Evolutionary conservation across 1,140 invertebrate genomes (phyloP), one percentile per base, ranked within the genome.

Genomic region (Rhizoglyphus robini): DNA sequence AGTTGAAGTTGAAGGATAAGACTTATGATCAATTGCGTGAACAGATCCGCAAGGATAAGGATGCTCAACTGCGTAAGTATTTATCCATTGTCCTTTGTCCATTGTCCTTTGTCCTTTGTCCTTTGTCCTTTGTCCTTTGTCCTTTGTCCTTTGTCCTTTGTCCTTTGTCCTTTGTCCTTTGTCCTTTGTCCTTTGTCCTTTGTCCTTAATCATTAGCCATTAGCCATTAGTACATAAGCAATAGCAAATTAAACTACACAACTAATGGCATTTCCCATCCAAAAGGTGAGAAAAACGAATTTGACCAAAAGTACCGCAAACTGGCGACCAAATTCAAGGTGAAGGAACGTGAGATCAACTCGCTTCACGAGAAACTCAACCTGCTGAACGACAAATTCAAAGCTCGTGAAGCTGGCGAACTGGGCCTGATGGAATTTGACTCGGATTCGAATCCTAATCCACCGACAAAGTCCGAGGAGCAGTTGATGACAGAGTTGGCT

Each of bases 321-420:
- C n/a, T 64, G 30, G 46, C 46, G 18, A 27, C 63, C 18, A 64
- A 64, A 57, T 54, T 64, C n/a, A 64, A 64, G 38, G 41, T 57
- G 2, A 64, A 64, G 27, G 63, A 64, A 34, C 11, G 3, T 2
- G 63, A 64, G 31, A 48, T 64, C 15, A 64, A 51, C 15, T 18
- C 54, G 30, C 27, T 64, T 20, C 41, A 64, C 15, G 63, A 64
- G 29, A 64, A 64, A 29, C n/a, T 64, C 27, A 23, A 18, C 11
- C 4, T 32, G 1, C 20, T 48, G 38, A 49, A 64, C 29, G 63
- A 64, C 18, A 64, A 64, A 46, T 30, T 30, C 3, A 60, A 60
- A 27, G 8, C 27, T n/a, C 29, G 29, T n/a, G 8, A 8, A 8
- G 4, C 8, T n/a, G 4, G 4, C 8, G 4, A 31, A 5, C 5